Evolutionary conservation across 2,888 invertebrate species (phyloP).

Genomic region (Napeogenes inachia): DNA sequence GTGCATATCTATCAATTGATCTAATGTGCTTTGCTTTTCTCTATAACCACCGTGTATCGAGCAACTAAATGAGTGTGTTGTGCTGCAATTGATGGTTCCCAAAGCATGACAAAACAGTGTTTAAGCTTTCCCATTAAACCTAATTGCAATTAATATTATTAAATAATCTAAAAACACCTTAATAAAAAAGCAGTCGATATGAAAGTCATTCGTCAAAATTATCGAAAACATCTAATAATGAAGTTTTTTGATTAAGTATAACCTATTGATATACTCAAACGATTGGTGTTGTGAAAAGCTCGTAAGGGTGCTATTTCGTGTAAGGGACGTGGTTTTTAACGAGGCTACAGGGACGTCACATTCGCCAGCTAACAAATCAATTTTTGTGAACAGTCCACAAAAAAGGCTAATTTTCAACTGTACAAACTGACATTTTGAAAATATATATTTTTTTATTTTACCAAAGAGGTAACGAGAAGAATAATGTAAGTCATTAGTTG

Average conservation of each 20-base stretch:
- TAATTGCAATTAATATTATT: background rate
- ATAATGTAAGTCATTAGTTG: too few species aligned
- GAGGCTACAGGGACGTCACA: slow-evolving; percentile 72
- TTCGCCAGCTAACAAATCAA: slow-evolving; percentile 71
- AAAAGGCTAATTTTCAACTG: slow-evolving; percentile 58
- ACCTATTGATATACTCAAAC: slow-evolving; percentile 34
- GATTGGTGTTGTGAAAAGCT: slow-evolving; percentile 64
- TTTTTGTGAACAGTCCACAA: slow-evolving; percentile 58
- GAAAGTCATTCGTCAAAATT: background rate
- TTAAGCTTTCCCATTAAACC: background rate
- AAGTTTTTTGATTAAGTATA: slow-evolving; percentile 6
- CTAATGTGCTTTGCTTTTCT: slow-evolving; percentile 60
- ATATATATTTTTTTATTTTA: background rate
- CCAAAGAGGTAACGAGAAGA: too few species aligned
- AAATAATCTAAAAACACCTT: background rate
- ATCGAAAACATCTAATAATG: slow-evolving; percentile 3
- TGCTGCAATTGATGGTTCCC: slow-evolving; percentile 68
- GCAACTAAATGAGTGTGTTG: slow-evolving; percentile 64
- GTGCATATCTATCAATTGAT: slow-evolving; percentile 54
- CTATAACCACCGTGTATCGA: slow-evolving; percentile 52
- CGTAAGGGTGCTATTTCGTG: slow-evolving; percentile 58
- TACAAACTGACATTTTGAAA: slow-evolving; percentile 51
- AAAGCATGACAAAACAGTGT: slow-evolving; percentile 58
- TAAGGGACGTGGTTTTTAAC: slow-evolving; percentile 58
- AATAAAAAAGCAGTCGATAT: background rate